A percentile compares a stretch with the other conserved stretches of the same genome.
phyloP scores from a whole-genome alignment of 2,888 invertebrate genomes.

The Achlya flavicornis region DNA sequence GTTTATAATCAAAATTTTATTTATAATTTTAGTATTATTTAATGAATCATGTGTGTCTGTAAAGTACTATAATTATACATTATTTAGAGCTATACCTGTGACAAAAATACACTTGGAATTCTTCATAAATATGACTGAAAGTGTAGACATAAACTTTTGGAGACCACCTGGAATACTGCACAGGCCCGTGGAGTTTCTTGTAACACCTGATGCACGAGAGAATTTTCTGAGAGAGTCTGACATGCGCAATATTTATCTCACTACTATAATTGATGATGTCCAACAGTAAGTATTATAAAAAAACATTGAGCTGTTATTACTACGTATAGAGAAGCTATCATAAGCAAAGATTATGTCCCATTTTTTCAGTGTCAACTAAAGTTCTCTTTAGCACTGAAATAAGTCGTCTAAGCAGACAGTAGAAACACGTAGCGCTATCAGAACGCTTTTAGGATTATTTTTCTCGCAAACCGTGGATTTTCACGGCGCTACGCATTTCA shows the following conservation, averaged over 20 bases:
- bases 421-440: no score
- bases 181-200: slow-evolving; percentile 59
- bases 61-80: slow-evolving; percentile 57
- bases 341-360: no score
- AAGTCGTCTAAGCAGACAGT: no score
- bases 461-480: no score
- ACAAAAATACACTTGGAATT: slow-evolving; percentile 50
- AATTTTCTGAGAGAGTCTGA: slow-evolving; percentile 44
- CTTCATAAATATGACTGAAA: slow-evolving; percentile 43
- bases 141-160: slow-evolving; percentile 60
- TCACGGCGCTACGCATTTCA: no score
- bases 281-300: slow-evolving; percentile 58
- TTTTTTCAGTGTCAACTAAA: no score
- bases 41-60: slow-evolving; percentile 28
- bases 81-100: slow-evolving; percentile 59
- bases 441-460: no score
- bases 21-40: slow-evolving; percentile 12
- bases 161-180: slow-evolving; percentile 47
- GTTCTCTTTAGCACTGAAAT: no score
- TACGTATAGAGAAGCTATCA: background rate
- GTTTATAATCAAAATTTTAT: slow-evolving; percentile 14
- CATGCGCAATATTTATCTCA: slow-evolving; percentile 43
- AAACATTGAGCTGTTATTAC: no score
- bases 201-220: slow-evolving; percentile 47
- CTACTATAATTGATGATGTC: slow-evolving; percentile 56